These are phyloP conservation scores for Ips typographus DNA, from an alignment of 1,140 invertebrate species.

Conservation along the genomic window DNA sequence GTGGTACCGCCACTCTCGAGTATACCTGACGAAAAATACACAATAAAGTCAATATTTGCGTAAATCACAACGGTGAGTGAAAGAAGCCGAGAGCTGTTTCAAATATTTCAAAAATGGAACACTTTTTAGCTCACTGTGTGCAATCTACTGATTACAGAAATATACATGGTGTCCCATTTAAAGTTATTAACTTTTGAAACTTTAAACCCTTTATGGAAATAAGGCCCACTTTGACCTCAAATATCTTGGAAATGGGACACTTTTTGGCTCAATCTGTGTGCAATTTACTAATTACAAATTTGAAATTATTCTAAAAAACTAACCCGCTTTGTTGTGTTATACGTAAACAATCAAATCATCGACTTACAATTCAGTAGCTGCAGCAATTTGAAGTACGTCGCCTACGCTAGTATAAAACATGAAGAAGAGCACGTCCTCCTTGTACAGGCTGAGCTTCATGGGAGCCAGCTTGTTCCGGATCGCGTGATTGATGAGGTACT, in stretches of 20 bases:
- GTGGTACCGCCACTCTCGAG: constrained; percentile 98
- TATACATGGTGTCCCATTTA: no score
- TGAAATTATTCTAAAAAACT: no score
- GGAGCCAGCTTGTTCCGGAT: constrained; percentile 92
- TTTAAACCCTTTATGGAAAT: no score
- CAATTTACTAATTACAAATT: no score
- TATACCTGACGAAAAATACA: constrained; percentile 67
- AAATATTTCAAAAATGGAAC: no score
- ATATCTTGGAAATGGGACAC: no score
- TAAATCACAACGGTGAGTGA: not conserved
- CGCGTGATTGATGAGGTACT: constrained; percentile 94
- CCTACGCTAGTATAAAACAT: constrained; percentile 99
- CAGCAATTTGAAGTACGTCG: constrained; percentile 95
- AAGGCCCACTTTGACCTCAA: no score
- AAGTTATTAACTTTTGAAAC: no score
- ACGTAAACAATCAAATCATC: not conserved
- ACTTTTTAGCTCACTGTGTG: no score
- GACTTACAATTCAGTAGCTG: constrained; percentile 94
- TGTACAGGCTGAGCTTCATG: constrained; percentile 93
- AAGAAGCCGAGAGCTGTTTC: not conserved
- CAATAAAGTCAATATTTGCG: not conserved
- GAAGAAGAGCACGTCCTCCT: constrained; percentile 98
- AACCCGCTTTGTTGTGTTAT: not conserved
- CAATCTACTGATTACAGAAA: no score
- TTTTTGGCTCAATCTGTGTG: no score